Conservation (phyloP, 2,113 vertebrate species). For the Sander vitreus region DNA sequence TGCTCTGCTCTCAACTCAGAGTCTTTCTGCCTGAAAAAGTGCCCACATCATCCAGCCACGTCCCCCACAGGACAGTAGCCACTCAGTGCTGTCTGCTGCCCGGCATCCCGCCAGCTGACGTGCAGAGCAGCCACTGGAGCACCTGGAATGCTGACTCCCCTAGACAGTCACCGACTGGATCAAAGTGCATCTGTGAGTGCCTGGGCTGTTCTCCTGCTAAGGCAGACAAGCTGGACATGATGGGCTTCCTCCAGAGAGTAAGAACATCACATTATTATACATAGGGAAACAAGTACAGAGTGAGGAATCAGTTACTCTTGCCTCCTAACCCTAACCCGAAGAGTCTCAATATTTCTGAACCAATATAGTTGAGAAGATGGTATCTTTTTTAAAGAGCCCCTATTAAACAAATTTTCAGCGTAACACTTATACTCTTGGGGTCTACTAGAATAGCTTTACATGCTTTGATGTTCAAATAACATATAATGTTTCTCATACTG, state of each 20-base stretch:
- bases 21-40: slow-evolving; percentile 40
- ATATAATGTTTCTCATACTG: no score
- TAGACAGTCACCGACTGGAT: slow-evolving; percentile 16
- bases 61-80: slow-evolving; percentile 59
- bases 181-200: slow-evolving; percentile 6
- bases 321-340: not conserved
- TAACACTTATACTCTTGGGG: no score
- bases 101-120: not conserved
- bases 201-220: slow-evolving; percentile 46
- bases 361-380: not conserved
- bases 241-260: slow-evolving; percentile 76
- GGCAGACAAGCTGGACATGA: slow-evolving; percentile 72
- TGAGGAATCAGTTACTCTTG: not conserved
- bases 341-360: no score
- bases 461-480: no score
- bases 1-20: slow-evolving; percentile 81
- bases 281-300: not conserved
- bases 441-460: no score
- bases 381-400: no score
- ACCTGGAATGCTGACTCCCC: slow-evolving; percentile 10
- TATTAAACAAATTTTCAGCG: no score
- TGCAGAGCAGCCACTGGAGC: not conserved
- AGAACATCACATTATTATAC: slow-evolving; percentile 33
- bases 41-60: not conserved
- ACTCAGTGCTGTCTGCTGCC: slow-evolving; percentile 74